Evolutionary conservation across 2,113 vertebrate genomes (phyloP), one percentile per base, ranked within the genome.

Genomic region (Platysternon megacephalum): DNA sequence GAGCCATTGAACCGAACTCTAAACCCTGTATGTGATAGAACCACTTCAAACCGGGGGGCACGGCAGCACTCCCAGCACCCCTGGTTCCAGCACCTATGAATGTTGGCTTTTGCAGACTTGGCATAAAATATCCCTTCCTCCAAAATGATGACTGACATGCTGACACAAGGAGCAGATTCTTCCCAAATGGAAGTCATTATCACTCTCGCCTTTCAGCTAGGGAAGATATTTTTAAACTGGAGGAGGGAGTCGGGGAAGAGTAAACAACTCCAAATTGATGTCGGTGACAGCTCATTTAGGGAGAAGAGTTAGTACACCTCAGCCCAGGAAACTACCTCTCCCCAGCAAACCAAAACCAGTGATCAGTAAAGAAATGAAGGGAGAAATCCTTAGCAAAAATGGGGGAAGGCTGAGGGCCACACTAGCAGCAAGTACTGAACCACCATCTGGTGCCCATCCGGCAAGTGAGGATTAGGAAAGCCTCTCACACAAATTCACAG

Each of bases 81-180:
- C 49, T 49, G 5, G 13, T 49, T 49, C 19, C 51, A 52, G 17
- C 51, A 52, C 51, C 51, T 52, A 21, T 52, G 51, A 52, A 52
- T 52, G 93, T 51, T 22, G 61, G 74, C 52, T 26, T 56, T 96
- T 90, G 80, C 56, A 85, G 79, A 58, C 56, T 28, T 29, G 56
- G 51, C 61, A 22, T 61, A 93, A 96, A 94, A 88, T 72, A 80
- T 49, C 87, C 17, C 86, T 46, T 83, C 90, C 74, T 55, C 90
- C 79, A 86, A 39, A 53, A 48, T 39, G 68, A 48, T 91, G 56
- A 94, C 89, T 1, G 4, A 85, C 83, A 82, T 79, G 44, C 49
- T 95, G 1, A 5, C 68, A 88, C 80, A 55, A 83, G 85, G 92
- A 91, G 1, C 65, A 84, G 56, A 44, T 82, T 86, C 55, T 88